A percentile compares a stretch with the other conserved stretches of the same genome.
Evolutionary conservation across 2,113 vertebrate species (phyloP).

Genomic region (Oenanthe oenanthe): DNA sequence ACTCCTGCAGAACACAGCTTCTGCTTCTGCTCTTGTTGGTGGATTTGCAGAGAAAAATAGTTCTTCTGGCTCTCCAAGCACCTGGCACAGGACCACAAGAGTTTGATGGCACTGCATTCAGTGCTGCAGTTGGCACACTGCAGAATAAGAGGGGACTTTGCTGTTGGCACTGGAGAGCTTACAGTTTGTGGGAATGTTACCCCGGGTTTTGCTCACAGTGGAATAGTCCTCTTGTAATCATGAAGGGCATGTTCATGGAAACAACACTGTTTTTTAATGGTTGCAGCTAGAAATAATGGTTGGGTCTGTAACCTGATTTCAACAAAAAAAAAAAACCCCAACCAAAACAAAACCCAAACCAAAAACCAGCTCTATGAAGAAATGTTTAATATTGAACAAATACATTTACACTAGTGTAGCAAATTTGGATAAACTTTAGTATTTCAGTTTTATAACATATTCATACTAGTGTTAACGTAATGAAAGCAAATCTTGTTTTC

Average conservation of each 20-base stretch:
- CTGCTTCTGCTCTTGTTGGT: not conserved
- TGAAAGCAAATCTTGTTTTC: not conserved
- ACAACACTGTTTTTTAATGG: not conserved
- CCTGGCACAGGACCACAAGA: constrained; percentile 15
- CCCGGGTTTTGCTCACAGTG: not conserved
- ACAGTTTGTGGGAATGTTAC: not conserved
- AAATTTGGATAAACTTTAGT: not conserved
- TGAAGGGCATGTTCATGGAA: constrained; percentile 12
- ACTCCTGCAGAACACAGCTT: constrained; percentile 57
- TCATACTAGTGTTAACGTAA: not conserved
- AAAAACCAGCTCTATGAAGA: not conserved
- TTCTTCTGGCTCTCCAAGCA: not conserved
- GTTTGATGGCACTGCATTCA: not conserved
- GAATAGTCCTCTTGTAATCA: constrained; percentile 6
- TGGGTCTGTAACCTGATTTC: not conserved
- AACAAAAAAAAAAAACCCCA: not conserved
- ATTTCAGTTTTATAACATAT: not conserved
- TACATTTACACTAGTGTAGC: not conserved
- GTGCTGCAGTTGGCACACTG: not conserved
- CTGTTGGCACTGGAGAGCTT: not conserved
- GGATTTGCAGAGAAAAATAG: constrained; percentile 10
- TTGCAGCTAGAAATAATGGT: not conserved
- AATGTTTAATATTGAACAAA: not conserved
- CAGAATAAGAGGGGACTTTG: not conserved
- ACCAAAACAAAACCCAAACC: not conserved